A percentile compares a stretch with the other conserved stretches of the same genome.
These are phyloP conservation scores for Xestia sexstrigata DNA, from an alignment of 2,888 invertebrate genomes.

Conservation along the genomic window DNA sequence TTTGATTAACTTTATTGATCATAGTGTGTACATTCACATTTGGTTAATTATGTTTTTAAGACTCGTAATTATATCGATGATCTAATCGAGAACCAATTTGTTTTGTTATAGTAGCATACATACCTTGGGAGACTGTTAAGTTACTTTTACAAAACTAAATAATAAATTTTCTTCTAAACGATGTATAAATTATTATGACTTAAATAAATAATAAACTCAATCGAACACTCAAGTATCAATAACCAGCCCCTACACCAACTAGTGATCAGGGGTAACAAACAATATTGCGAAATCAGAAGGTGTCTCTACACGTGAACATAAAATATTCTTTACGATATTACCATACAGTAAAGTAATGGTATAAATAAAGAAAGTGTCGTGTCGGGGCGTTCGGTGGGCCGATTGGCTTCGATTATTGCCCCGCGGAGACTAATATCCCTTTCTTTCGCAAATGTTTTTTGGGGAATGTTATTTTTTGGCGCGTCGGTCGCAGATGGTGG, in stretches of 20 bases:
- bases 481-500: constrained; percentile 89
- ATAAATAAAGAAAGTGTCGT: constrained; percentile 87
- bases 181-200: neutral
- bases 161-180: neutral
- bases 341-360: constrained; percentile 81
- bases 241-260: constrained; percentile 53
- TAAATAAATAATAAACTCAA: constrained; percentile 19
- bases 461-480: constrained; percentile 88
- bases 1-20: no score
- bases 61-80: no score
- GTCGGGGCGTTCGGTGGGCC: constrained; percentile 84
- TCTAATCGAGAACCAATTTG: neutral
- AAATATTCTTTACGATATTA: constrained; percentile 85
- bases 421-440: constrained; percentile 90
- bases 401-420: constrained; percentile 90
- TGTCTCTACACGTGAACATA: constrained; percentile 77
- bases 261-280: constrained; percentile 54
- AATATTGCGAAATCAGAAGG: constrained; percentile 77
- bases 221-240: constrained; percentile 49
- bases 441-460: constrained; percentile 89
- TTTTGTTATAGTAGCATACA: neutral
- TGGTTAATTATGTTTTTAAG: no score
- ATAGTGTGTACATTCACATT: no score
- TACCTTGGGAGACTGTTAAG: neutral
- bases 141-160: neutral